These are phyloP conservation scores for Eulemur macaco DNA, from an alignment of 2,113 vertebrate genomes.

Conservation along the genomic window DNA sequence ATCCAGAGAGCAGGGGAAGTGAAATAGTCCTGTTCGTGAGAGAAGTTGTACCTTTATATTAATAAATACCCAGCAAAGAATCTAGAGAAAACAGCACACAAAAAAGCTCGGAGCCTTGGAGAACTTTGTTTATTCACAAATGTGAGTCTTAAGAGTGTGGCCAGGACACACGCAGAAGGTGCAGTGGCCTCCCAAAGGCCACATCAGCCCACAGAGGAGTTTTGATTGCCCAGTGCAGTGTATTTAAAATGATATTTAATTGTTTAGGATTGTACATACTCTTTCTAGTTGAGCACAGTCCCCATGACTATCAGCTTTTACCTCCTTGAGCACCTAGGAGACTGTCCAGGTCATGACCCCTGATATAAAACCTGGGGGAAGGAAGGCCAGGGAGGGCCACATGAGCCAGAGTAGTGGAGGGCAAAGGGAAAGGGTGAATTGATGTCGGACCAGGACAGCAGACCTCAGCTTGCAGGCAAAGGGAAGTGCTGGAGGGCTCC, in stretches of 20 bases:
- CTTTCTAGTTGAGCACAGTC: background rate
- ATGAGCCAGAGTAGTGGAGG: fast-evolving
- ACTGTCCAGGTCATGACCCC: background rate
- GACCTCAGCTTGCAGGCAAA: fast-evolving
- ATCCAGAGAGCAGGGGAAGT: background rate
- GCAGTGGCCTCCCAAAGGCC: background rate
- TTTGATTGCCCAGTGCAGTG: background rate
- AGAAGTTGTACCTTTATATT: background rate
- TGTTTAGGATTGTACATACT: background rate
- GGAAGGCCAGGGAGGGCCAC: fast-evolving
- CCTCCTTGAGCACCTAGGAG: background rate
- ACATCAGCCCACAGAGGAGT: background rate
- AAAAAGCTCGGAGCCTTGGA: background rate
- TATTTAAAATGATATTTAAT: background rate
- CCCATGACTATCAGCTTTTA: background rate
- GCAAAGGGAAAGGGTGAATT: too few relatives aligned
- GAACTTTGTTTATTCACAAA: too few relatives aligned
- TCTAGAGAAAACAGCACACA: background rate
- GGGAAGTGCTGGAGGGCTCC: background rate
- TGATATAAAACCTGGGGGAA: background rate
- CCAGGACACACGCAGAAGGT: background rate
- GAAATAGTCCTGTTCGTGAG: background rate
- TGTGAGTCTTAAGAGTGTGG: background rate
- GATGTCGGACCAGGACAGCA: too few relatives aligned
- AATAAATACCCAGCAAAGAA: background rate